phyloP scores from a whole-genome alignment of 2,113 vertebrate genomes.

The Recurvirostra avosetta region DNA sequence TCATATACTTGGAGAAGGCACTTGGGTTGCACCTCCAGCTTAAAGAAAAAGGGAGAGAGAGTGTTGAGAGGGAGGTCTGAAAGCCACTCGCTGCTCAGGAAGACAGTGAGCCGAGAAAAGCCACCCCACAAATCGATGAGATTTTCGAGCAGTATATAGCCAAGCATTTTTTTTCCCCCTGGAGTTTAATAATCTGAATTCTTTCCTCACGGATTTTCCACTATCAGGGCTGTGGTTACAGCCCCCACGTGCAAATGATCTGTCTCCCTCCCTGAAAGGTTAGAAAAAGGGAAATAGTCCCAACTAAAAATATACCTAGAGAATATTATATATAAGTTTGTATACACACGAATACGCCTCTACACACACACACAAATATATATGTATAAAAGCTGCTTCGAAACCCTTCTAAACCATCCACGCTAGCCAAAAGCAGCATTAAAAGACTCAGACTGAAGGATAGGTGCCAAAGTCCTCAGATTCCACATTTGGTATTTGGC shows the following conservation, averaged over 20 bases:
- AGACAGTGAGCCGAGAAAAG: background rate
- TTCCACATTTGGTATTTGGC: constrained; percentile 27
- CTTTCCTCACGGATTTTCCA: constrained; percentile 46
- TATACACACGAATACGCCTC: background rate
- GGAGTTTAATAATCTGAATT: constrained; percentile 4
- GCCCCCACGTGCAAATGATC: background rate
- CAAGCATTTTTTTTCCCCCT: background rate
- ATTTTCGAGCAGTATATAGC: background rate
- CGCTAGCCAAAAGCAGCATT: background rate
- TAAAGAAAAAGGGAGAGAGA: background rate
- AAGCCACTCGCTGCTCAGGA: background rate
- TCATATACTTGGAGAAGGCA: background rate
- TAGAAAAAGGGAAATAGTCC: background rate
- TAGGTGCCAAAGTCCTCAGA: constrained; percentile 8
- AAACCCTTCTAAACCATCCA: background rate
- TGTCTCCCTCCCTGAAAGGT: background rate
- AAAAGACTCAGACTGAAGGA: background rate
- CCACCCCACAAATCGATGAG: background rate
- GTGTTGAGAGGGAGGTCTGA: background rate
- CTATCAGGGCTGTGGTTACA: background rate
- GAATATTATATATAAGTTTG: background rate
- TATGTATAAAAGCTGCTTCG: background rate
- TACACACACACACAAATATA: background rate
- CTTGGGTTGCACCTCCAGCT: background rate
- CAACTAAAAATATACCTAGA: background rate